Evolutionary conservation across 2,113 vertebrate species (phyloP).

Genomic region (Periophthalmus modestus): DNA sequence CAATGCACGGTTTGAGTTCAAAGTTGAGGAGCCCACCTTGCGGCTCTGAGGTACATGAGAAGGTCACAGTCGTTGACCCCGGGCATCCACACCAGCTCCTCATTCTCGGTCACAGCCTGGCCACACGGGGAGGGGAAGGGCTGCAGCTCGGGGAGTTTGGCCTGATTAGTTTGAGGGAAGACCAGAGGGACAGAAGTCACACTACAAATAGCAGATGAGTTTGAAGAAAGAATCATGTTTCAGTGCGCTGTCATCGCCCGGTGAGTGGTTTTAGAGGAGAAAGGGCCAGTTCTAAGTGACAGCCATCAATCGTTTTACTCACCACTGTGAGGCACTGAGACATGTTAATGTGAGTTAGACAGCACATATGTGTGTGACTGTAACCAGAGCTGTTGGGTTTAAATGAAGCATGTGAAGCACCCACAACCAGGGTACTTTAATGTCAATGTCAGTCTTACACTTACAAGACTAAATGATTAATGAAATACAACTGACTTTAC

Average conservation of each 20-base stretch:
- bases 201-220: conserved; percentile 68
- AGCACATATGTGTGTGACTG: background rate
- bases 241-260: conserved; percentile 52
- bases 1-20: background rate
- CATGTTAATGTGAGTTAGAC: conserved; percentile 2
- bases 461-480: background rate
- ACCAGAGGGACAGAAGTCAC: conserved; percentile 63
- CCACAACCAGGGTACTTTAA: background rate
- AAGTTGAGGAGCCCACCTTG: conserved; percentile 81
- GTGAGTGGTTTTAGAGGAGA: conserved; percentile 22
- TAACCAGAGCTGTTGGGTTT: background rate
- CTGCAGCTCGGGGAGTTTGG: conserved; percentile 96
- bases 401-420: background rate
- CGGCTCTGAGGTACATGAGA: conserved; percentile 98
- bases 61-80: conserved; percentile 98
- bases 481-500: background rate
- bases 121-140: conserved; percentile 91
- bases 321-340: conserved; percentile 14
- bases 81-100: conserved; percentile 98
- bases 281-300: conserved; percentile 29
- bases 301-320: conserved; percentile 22
- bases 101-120: conserved; percentile 91
- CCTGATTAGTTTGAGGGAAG: conserved; percentile 78
- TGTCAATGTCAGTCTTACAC: background rate
- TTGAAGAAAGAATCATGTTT: conserved; percentile 63